Base-by-base conservation (phyloP, 2,888 invertebrate species). In the Schizotus pectinicornis region DNA sequence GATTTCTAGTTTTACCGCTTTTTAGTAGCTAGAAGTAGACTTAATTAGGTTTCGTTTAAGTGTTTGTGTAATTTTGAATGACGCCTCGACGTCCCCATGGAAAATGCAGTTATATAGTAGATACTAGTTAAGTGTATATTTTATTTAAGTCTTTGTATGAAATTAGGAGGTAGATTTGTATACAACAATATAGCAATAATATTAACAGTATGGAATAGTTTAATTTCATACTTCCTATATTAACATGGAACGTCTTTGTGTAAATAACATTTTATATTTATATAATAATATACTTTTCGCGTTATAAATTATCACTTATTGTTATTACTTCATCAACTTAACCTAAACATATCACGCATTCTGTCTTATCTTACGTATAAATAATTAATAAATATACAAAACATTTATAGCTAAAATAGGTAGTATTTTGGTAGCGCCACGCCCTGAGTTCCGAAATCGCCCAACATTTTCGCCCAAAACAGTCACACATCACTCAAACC, bases 261-360 rank as follows among this genome's bases (percentile, higher is more conserved):
- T 77, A 77, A 76, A 77, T 76, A 76, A 73, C 73, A 71, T 74
- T 72, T 72, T 72, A 68, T 70, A 67, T 70, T 69, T 66, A 67
- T 70, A 69, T 65, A 67, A 72, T 65, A 65, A 67, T 68, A 67
- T 65, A 65, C 60, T 53, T 66, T 64, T 64, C 63, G 63, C 64
- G 59, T 64, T 69, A 69, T 67, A 70, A 74, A 70, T 71, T 74
- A 74, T 73, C 72, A 73, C 69, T 70, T 70, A 69, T 64, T 62
- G 61, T 59, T 65, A 69, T 67, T 67, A 68, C 66, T 54, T 46
- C 36, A 49, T 48, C 55, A 36, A 41, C 54, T 57, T 53, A 61
- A 56, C 49, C 58, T 63, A 70, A 47, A 65, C 63, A 68, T 68
- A 68, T 68, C 69, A 69, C 69, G 65, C 68, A 67, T 61, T 58